Base-by-base conservation (phyloP, 2,113 vertebrate genomes). In the Otocyon megalotis region DNA sequence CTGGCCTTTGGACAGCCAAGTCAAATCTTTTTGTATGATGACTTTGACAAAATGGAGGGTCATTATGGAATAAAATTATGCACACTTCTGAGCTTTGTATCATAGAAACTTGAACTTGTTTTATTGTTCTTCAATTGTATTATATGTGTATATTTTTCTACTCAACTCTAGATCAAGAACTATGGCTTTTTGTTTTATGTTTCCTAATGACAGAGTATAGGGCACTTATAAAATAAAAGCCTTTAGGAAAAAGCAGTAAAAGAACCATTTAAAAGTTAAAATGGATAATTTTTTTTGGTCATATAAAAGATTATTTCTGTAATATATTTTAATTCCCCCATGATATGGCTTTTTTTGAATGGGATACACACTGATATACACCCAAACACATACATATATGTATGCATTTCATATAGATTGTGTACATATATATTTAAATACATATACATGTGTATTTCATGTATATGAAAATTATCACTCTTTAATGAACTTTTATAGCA, bases 131-230 rank as follows among this genome's bases (percentile, higher is more conserved):
- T 84, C 19, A 62, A 0, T 74, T 88, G 14, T 56, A 80, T 84
- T 79, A 53, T 53, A 60, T 69, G 58, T 81, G 11, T 48, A 22
- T 81, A 37, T 58, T 85, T 88, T 37, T 76, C 22, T 85, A 24
- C 10, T 77, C 53, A 63, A 32, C 5, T 53, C 10, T n/a, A 50
- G 43, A 56, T 80, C 9, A 69, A 79, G 22, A 30, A 63, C 43
- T 19, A 56, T 53, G 63, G 88, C 77, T 72, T 96, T n/a, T 71
- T 81, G 26, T 48, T 86, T 95, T 85, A 81, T 83, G 14, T 90
- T 93, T 24, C 28, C 35, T 37, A 90, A 67, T 74, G 28, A 67
- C 37, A 91, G 32, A 28, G 12, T 72, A 65, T 4, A 88, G 37
- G 43, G 3, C 32, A 71, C 16, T 71, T 82, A 88, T 50, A 67